Evolutionary conservation across 2,888 invertebrate species (phyloP), one percentile per base, ranked within the genome.

Genomic region (Oegoconia quadripuncta): DNA sequence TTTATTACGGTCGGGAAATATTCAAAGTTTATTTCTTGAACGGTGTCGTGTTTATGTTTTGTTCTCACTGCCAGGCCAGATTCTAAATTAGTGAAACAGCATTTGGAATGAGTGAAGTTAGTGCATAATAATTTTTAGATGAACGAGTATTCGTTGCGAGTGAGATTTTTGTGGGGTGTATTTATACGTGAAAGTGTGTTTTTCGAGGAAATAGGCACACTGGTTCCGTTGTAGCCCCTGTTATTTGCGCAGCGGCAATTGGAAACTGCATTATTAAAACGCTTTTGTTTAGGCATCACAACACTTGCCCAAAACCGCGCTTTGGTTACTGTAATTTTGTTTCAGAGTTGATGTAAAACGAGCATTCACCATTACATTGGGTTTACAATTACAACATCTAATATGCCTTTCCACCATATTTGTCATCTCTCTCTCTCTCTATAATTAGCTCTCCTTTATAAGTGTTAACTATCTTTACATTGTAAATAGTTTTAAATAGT

Each of bases 261-360:
- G 88, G 77, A 88, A 83, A 84, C 68, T 88, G 88, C 87, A 88
- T 88, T 88, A 88, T 88, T 88, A 86, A 88, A 81, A 57, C 57
- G 72, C 78, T 80, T 82, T 87, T 88, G 88, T 88, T 88, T 87
- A 77, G 76, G 64, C 70, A 69, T 69, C 70, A 71, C 74, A 77
- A 79, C 83, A 84, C 79, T 82, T 74, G 59, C 64, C 55, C 44
- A 56, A 71, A 75, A 60, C 55, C 52, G 50, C 52, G 14, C 25
- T 16, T 5, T 26, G 15, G 14, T n/a, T 13, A 16, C 16, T 15
- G n/a, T 9, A 11, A 6, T 13, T 34, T 22, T 15, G 33, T 34
- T 25, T 4, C 20, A 17, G 9, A 13, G 23, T 11, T 12, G 16
- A 15, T 33, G 23, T 23, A 20, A 25, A 13, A 7, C 7, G 13